Conservation (phyloP, 37 sponge, comb jelly and placozoan species). For the Halisarca cf. caerulea region DNA sequence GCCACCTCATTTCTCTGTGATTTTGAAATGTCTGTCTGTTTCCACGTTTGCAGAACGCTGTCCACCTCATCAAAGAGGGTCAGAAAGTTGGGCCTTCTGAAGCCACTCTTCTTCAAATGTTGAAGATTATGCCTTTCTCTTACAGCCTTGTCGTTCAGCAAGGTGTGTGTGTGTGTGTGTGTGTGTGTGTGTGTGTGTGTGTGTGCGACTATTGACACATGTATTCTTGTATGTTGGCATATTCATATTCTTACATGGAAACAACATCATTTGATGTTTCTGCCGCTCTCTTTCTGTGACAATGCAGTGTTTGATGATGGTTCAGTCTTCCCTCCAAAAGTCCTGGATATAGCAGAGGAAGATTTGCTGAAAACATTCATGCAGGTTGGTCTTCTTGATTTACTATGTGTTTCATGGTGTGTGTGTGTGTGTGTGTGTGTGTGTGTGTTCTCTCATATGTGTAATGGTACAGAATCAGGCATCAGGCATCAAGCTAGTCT, state of each 20-base stretch:
- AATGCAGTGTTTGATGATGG: constrained; percentile 88
- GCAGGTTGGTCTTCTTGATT: constrained; percentile 25
- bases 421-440: not conserved
- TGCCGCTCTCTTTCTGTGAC: constrained; percentile 61
- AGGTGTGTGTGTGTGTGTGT: constrained; percentile 21
- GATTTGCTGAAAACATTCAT: constrained; percentile 76
- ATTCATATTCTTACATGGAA: not conserved
- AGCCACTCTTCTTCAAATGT: constrained; percentile 95
- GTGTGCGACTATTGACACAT: not conserved
- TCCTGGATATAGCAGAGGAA: constrained; percentile 89
- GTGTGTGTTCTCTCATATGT: no score
- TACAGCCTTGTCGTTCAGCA: constrained; percentile 85
- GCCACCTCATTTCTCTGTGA: no score
- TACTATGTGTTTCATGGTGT: not conserved
- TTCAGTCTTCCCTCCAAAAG: constrained; percentile 76
- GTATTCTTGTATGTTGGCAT: not conserved
- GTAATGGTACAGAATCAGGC: no score
- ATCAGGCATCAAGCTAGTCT: no score
- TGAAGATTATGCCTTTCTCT: constrained; percentile 95
- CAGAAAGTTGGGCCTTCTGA: constrained; percentile 95
- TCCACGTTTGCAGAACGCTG: constrained; percentile 57
- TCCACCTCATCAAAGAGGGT: constrained; percentile 87
- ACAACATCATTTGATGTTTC: constrained; percentile 84
- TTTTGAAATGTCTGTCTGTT: not conserved
- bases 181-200: constrained; percentile 12